A percentile compares a stretch with the other conserved stretches of the same genome.
Evolutionary conservation across 2,888 invertebrate species (phyloP).

Genomic region (Brenthis ino): DNA sequence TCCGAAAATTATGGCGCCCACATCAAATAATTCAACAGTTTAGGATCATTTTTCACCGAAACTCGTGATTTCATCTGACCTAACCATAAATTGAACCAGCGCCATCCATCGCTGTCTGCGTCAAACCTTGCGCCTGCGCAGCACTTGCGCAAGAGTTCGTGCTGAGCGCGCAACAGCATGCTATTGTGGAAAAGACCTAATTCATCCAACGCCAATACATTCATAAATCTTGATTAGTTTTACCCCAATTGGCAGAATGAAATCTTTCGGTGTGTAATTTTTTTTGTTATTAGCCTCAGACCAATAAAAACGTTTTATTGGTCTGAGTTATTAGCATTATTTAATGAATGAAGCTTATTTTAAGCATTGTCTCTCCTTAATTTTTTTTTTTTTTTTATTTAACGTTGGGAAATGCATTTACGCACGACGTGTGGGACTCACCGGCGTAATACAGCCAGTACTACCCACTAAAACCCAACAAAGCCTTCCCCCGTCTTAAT

Average conservation of each 20-base stretch:
- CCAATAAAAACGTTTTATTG: too few species aligned
- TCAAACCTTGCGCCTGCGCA: slow-evolving; percentile 38
- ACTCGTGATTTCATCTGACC: slow-evolving; percentile 51
- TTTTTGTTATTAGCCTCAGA: too few species aligned
- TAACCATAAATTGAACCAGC: slow-evolving; percentile 44
- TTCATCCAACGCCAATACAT: slow-evolving; percentile 39
- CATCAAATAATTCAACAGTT: slow-evolving; percentile 29
- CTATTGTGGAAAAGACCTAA: slow-evolving; percentile 43
- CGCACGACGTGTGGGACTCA: too few species aligned
- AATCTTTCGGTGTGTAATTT: background rate
- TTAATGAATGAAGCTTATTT: background rate
- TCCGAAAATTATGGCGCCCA: slow-evolving; percentile 34
- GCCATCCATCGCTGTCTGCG: slow-evolving; percentile 47
- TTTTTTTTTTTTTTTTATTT: too few species aligned
- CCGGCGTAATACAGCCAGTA: too few species aligned
- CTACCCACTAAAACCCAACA: too few species aligned
- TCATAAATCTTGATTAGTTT: slow-evolving; percentile 45
- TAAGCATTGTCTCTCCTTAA: too few species aligned
- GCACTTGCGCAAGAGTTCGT: slow-evolving; percentile 55
- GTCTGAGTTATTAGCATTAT: too few species aligned
- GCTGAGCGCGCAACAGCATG: slow-evolving; percentile 42
- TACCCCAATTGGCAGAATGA: background rate
- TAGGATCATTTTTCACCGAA: slow-evolving; percentile 46
- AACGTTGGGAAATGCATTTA: too few species aligned
- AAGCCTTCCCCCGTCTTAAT: too few species aligned